Percentiles rank a stretch among this genome's conserved stretches.
phyloP scores from a whole-genome alignment of 2,797 vertebrate species.

The Amniataba percoides region DNA sequence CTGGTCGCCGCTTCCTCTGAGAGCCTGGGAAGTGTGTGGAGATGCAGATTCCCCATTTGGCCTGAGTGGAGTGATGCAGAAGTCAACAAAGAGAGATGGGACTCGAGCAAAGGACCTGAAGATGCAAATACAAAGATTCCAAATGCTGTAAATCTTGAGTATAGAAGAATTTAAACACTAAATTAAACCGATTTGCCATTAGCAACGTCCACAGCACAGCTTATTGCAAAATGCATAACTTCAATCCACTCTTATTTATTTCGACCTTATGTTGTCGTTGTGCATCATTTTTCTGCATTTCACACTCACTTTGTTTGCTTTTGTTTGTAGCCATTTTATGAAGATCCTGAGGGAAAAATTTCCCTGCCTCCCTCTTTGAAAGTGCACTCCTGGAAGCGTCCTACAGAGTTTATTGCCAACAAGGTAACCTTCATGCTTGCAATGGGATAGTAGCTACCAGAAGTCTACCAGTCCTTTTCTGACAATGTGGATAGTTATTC shows the following conservation, averaged over 20 bases:
- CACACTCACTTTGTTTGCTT: neutral
- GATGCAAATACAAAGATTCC: slow-evolving; percentile 85
- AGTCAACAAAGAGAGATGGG: slow-evolving; percentile 93
- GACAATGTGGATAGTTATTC: neutral
- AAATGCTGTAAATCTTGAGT: slow-evolving; percentile 80
- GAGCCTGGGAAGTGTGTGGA: slow-evolving; percentile 65
- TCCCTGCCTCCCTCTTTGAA: slow-evolving; percentile 87
- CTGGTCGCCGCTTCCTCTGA: slow-evolving; percentile 48
- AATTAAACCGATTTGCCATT: slow-evolving; percentile 1
- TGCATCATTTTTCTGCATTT: neutral
- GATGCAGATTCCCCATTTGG: slow-evolving; percentile 86
- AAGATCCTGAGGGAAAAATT: slow-evolving; percentile 93
- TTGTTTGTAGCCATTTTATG: slow-evolving; percentile 86
- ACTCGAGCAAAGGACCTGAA: slow-evolving; percentile 84
- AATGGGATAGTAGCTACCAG: neutral
- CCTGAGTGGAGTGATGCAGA: slow-evolving; percentile 95
- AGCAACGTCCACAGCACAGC: neutral
- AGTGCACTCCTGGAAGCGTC: slow-evolving; percentile 92
- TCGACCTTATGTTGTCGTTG: neutral
- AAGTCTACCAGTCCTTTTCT: neutral
- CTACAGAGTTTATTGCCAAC: slow-evolving; percentile 86
- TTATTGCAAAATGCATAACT: neutral
- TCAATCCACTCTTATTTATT: neutral
- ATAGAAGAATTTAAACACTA: neutral
- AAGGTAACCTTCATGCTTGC: slow-evolving; percentile 81